A percentile compares a stretch with the other conserved stretches of the same genome.
Conservation (phyloP, 1,140 invertebrate species). For the Philopotamus ludificatus region DNA sequence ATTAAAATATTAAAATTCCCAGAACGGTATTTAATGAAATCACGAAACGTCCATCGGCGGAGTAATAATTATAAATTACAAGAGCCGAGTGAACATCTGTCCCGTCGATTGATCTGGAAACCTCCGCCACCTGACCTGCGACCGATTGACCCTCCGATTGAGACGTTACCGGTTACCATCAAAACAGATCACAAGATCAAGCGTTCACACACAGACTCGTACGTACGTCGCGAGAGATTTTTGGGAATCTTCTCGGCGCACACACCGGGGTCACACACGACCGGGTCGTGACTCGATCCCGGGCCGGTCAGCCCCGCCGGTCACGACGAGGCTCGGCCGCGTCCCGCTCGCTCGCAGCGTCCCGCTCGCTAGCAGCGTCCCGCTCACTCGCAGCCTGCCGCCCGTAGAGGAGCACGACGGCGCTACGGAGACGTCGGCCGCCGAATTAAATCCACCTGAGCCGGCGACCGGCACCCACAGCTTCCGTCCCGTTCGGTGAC, state of each 20-base stretch:
- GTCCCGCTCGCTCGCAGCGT: no score
- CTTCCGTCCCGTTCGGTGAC: constrained; percentile 7
- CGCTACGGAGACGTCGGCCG: constrained; percentile 27
- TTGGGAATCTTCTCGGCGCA: not conserved
- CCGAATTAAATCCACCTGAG: constrained; percentile 32
- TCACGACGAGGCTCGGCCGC: constrained; percentile 34
- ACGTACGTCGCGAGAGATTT: not conserved
- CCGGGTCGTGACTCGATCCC: constrained; percentile 40
- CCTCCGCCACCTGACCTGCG: no score
- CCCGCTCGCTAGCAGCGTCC: constrained; percentile 14
- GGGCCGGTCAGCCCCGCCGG: constrained; percentile 31
- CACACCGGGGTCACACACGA: constrained; percentile 17
- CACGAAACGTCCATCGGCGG: no score
- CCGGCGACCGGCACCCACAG: constrained; percentile 16
- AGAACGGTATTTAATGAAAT: no score
- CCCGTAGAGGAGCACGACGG: constrained; percentile 8
- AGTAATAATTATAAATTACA: no score
- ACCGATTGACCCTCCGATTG: no score
- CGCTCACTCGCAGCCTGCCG: constrained; percentile 13
- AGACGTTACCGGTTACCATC: no score
- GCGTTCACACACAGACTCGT: no score
- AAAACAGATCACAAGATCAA: not conserved
- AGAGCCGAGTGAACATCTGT: no score
- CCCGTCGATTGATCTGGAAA: no score
- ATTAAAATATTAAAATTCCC: no score